A percentile compares a stretch with the other conserved stretches of the same genome.
phyloP scores from a whole-genome alignment of 2,888 invertebrate genomes.

The Pristionchus entomophagus region DNA sequence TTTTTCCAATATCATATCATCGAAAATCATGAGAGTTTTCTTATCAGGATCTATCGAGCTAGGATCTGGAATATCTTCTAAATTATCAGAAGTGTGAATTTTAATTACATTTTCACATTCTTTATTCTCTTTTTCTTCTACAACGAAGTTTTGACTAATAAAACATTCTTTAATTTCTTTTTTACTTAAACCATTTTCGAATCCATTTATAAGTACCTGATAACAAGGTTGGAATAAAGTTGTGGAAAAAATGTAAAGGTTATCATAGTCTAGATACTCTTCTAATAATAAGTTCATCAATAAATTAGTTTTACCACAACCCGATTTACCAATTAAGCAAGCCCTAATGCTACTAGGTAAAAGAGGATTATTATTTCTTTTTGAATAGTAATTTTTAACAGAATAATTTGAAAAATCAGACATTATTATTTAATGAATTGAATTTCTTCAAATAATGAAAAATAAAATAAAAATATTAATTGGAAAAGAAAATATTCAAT shows the following conservation, averaged over 20 bases:
- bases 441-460: conserved; percentile 10
- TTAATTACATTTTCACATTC: too few relatives aligned
- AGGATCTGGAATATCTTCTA: conserved; percentile 61
- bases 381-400: too few relatives aligned
- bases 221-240: conserved; percentile 60
- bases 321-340: conserved; percentile 64
- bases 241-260: conserved; percentile 56
- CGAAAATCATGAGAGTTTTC: conserved; percentile 54
- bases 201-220: conserved; percentile 58
- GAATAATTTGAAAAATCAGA: neutral
- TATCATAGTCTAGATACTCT: conserved; percentile 62
- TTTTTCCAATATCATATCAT: conserved; percentile 29
- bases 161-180: conserved; percentile 57
- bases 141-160: neutral
- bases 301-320: conserved; percentile 65
- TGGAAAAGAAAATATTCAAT: too few relatives aligned
- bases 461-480: too few relatives aligned
- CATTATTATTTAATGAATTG: conserved; percentile 12
- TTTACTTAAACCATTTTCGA: conserved; percentile 57
- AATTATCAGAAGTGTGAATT: too few relatives aligned
- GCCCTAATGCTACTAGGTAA: conserved; percentile 57
- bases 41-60: conserved; percentile 55
- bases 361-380: conserved; percentile 58
- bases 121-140: conserved; percentile 49
- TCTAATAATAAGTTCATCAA: conserved; percentile 57